Conservation (phyloP, 2,113 vertebrate genomes). For the Talpa occidentalis region DNA sequence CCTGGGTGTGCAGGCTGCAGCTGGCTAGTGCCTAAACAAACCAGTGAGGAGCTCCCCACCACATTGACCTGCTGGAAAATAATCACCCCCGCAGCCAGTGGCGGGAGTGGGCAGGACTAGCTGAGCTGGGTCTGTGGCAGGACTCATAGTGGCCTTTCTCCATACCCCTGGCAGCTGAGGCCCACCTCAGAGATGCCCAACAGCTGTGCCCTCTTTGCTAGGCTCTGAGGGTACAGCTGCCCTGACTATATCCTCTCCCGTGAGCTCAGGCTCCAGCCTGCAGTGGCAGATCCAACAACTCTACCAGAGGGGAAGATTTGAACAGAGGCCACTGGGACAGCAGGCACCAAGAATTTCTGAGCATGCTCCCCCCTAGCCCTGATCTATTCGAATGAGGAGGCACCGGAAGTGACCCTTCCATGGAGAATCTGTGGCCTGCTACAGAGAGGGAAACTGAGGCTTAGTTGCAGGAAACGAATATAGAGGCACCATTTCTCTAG, state of each 20-base stretch:
- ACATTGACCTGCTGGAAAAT: not conserved
- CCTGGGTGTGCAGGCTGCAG: not conserved
- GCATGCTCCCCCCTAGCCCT: not conserved
- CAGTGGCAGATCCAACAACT: not conserved
- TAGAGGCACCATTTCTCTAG: not conserved
- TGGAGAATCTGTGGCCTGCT: not conserved
- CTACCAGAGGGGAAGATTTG: not conserved
- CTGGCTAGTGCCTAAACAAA: not conserved
- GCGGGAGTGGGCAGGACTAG: conserved; percentile 45
- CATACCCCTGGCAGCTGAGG: conserved; percentile 75
- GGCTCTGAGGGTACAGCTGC: conserved; percentile 68
- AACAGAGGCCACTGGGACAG: not conserved
- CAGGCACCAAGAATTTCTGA: not conserved
- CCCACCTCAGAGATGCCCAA: conserved; percentile 76
- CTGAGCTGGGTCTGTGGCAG: not conserved
- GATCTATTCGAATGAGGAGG: not conserved
- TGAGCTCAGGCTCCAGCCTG: not conserved
- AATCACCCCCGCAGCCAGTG: not conserved
- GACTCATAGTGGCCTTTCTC: conserved; percentile 61
- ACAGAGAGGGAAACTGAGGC: conserved; percentile 26
- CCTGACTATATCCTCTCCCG: not conserved
- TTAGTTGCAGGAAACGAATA: not conserved
- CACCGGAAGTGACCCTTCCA: not conserved
- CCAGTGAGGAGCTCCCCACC: not conserved
- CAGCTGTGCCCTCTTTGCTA: conserved; percentile 73